Percentiles rank a stretch among this genome's conserved stretches.
Conservation (phyloP, 2,113 vertebrate species). For the Callionymus lyra region DNA sequence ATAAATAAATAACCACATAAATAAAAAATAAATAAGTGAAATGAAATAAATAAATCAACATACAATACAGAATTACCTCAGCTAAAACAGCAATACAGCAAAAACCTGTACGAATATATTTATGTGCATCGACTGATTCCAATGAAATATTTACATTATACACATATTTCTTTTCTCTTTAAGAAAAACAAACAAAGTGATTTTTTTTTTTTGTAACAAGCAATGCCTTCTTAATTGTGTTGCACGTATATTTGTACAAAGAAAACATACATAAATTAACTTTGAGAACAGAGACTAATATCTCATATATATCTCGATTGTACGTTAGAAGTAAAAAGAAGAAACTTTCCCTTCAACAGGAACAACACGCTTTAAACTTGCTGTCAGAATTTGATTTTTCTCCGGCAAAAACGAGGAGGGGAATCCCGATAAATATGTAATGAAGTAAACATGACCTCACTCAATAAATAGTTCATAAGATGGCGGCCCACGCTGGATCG, state of each 20-base stretch:
- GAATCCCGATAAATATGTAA: slow-evolving; percentile 98
- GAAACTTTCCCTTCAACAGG: slow-evolving; percentile 50
- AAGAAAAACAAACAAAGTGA: slow-evolving; percentile 62
- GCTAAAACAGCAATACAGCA: slow-evolving; percentile 88
- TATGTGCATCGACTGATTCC: slow-evolving; percentile 81
- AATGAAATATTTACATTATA: slow-evolving; percentile 95
- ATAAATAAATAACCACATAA: slow-evolving; percentile 85
- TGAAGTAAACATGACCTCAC: slow-evolving; percentile 91
- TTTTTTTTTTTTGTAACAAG: slow-evolving; percentile 74
- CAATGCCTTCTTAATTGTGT: slow-evolving; percentile 70
- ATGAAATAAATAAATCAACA: slow-evolving; percentile 62
- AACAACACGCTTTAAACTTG: slow-evolving; percentile 55
- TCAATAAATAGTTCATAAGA: slow-evolving; percentile 88
- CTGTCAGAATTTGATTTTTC: slow-evolving; percentile 70
- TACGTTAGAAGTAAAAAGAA: slow-evolving; percentile 42
- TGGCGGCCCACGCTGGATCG: slow-evolving; percentile 64
- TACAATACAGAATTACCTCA: slow-evolving; percentile 86
- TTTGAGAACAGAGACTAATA: slow-evolving; percentile 68
- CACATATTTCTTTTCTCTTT: slow-evolving; percentile 50
- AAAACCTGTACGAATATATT: slow-evolving; percentile 92
- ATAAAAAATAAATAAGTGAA: slow-evolving; percentile 55
- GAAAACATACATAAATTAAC: slow-evolving; percentile 69
- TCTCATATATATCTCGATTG: slow-evolving; percentile 70
- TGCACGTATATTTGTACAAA: slow-evolving; percentile 79
- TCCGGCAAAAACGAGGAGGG: slow-evolving; percentile 56